Evolutionary conservation across 2,888 invertebrate species (phyloP), one percentile per base, ranked within the genome.

Genomic region (Spicauda simplicius): DNA sequence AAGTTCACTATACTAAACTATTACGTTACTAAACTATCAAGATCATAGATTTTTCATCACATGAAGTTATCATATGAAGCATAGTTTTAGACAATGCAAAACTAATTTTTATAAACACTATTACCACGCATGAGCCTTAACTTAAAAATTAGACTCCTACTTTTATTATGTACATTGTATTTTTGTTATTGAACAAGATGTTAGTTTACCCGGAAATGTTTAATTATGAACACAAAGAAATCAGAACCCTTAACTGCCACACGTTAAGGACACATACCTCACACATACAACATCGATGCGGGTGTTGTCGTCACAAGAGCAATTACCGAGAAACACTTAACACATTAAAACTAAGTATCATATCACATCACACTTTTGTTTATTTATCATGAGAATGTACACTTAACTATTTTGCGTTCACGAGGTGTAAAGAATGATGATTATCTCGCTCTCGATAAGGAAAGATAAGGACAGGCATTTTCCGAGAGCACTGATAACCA

Each of bases 391-490:
- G 20, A 16, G 19, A n/a, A 56, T 12, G 18, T 45, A 63, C 19
- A 60, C 30, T 30, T 12, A 37, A 52, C 64, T 53, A 30, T 64
- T 25, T 41, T 25, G 48, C 48, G 18, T 50, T 52, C 30, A 56
- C 14, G n/a, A 30, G 30, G 45, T 18, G 19, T 56, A 5, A 56
- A 57, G 19, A 64, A 64, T 52, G 57, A 18, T 18, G n/a, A 19
- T 20, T 56, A 18, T 45, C 45, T 20, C 7, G 12, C 14, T 52
- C 50, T 64, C 55, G 64, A 64, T 64, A 64, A 64, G 55, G 18
- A 14, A 33, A 57, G 64, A 64, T 64, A 64, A 64, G 55, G 37
- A 5, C 48, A 56, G 45, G 33, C 55, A 56, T 64, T 25, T 64
- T 50, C 50, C n/a, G 50, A 64, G 56, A 55, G 56, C 16, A 58